Evolutionary conservation across 2,797 vertebrate species (phyloP).

Genomic region (Lepilemur septentrionalis): DNA sequence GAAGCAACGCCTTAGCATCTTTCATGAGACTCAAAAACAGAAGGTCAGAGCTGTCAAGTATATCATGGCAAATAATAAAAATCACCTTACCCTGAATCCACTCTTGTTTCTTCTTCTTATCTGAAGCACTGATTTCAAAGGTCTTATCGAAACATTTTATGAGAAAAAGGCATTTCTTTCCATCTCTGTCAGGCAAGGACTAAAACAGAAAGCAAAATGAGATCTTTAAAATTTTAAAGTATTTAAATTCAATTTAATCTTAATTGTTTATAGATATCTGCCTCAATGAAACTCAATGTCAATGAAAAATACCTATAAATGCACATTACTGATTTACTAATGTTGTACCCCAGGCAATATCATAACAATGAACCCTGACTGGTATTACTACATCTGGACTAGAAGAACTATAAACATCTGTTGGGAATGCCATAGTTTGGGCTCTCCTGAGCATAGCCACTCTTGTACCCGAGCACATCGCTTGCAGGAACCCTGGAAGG

Average conservation of each 20-base stretch:
- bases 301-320: background rate
- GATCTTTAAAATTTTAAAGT: constrained; percentile 32
- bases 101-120: constrained; percentile 99
- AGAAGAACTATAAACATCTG: background rate
- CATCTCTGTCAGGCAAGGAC: constrained; percentile 96
- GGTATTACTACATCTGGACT: background rate
- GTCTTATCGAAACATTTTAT: constrained; percentile 94
- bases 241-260: constrained; percentile 33
- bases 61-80: background rate
- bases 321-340: background rate
- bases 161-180: constrained; percentile 96
- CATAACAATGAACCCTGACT: background rate
- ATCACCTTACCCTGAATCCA: constrained; percentile 95
- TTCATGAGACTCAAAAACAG: background rate
- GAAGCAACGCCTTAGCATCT: background rate
- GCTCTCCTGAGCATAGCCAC: background rate
- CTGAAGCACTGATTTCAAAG: constrained; percentile 97
- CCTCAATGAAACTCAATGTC: background rate
- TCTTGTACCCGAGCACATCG: background rate
- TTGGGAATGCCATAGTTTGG: background rate
- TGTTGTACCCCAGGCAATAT: background rate
- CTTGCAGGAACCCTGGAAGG: background rate
- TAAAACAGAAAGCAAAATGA: constrained; percentile 78
- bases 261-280: constrained; percentile 35
- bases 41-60: background rate